A percentile compares a stretch with the other conserved stretches of the same genome.
These are phyloP conservation scores for Drosophila miranda DNA, from an alignment of 1,140 invertebrate species.

Conservation along the genomic window DNA sequence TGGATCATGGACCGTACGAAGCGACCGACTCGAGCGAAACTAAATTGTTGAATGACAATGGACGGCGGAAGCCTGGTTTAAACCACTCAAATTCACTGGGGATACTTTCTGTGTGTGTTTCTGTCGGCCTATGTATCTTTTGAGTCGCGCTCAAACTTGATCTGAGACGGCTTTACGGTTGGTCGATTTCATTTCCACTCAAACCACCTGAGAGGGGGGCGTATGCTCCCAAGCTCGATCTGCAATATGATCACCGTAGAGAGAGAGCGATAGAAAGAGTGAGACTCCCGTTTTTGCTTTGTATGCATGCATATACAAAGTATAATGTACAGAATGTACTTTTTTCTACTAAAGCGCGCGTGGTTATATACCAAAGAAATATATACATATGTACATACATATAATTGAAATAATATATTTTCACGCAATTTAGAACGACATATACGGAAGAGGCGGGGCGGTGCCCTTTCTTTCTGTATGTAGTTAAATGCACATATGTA, in stretches of 20 bases:
- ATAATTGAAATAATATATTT: too few relatives aligned
- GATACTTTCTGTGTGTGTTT: conserved; percentile 15
- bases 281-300: conserved; percentile 4
- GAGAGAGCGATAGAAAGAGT: conserved; percentile 4
- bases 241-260: conserved; percentile 20
- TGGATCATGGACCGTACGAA: conserved; percentile 66
- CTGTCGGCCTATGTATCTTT: conserved; percentile 19
- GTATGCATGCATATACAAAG: conserved; percentile 1
- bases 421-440: not conserved
- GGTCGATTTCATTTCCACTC: conserved; percentile 64
- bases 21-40: conserved; percentile 73
- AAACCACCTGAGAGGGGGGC: conserved; percentile 31
- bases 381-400: conserved; percentile 10
- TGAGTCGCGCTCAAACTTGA: conserved; percentile 62
- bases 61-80: conserved; percentile 54
- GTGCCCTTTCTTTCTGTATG: conserved; percentile 20
- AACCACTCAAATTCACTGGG: conserved; percentile 38
- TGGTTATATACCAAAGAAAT: not conserved
- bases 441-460: not conserved
- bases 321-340: too few relatives aligned
- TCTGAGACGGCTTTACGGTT: conserved; percentile 63
- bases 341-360: too few relatives aligned
- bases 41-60: conserved; percentile 63
- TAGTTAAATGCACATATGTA: too few relatives aligned
- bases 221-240: conserved; percentile 16